Percentiles rank a stretch among this genome's conserved stretches.
phyloP scores from a whole-genome alignment of 2,797 vertebrate genomes.

The Eospalax fontanierii region DNA sequence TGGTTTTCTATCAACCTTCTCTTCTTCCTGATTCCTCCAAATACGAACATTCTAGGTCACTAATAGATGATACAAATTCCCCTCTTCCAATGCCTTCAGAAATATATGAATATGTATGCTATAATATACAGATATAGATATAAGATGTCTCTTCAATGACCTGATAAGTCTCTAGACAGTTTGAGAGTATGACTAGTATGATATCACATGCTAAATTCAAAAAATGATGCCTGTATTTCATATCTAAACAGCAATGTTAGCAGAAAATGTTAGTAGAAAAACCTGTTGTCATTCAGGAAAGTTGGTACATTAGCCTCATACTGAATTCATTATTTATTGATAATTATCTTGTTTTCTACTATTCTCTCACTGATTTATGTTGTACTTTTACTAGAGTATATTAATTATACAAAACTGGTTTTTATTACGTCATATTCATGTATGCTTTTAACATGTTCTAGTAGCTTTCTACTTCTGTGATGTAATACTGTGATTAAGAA shows the following conservation, averaged over 20 bases:
- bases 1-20: neutral
- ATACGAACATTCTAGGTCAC: neutral
- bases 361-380: neutral
- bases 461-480: too few species aligned
- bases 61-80: too few species aligned
- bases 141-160: neutral
- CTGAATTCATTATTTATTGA: too few species aligned
- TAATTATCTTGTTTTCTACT: neutral
- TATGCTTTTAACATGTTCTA: too few species aligned
- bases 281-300: too few species aligned
- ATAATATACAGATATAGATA: neutral
- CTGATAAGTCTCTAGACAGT: neutral
- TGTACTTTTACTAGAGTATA: neutral
- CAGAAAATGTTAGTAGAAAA: too few species aligned
- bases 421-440: neutral
- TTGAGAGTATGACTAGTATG: neutral
- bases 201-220: too few species aligned
- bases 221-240: too few species aligned
- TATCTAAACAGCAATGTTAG: too few species aligned
- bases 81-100: neutral
- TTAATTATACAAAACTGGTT: neutral
- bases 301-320: too few species aligned
- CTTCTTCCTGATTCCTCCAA: neutral
- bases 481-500: too few species aligned
- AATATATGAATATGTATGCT: neutral